Percentiles rank a stretch among this genome's conserved stretches.
phyloP scores from a whole-genome alignment of 2,797 vertebrate species.

The Delichon dasypus region DNA sequence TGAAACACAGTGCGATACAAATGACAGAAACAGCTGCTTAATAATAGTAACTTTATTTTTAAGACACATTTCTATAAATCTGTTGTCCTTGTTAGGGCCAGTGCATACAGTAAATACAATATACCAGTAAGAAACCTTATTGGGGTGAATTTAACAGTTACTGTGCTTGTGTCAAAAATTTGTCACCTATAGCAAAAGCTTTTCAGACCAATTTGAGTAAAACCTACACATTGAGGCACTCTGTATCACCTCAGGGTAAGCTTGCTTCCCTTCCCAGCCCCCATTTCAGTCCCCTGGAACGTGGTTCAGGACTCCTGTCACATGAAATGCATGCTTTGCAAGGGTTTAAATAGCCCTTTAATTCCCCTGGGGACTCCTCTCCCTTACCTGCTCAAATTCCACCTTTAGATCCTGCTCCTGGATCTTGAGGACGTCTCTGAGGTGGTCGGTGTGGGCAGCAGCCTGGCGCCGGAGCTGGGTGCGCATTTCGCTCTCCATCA shows the following conservation, averaged over 20 bases:
- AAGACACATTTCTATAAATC: not conserved
- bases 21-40: not conserved
- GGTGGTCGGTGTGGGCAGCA: slow-evolving; percentile 93
- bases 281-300: not conserved
- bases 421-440: slow-evolving; percentile 89
- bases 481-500: slow-evolving; percentile 97
- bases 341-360: not conserved
- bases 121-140: not conserved
- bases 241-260: not conserved
- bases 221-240: rapidly evolving
- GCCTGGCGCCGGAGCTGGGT: slow-evolving; percentile 96
- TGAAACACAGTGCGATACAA: slow-evolving; percentile 46
- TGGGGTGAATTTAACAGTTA: not conserved
- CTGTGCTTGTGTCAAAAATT: not conserved
- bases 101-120: not conserved
- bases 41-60: not conserved
- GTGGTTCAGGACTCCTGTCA: rapidly evolving
- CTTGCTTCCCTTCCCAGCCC: not conserved
- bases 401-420: slow-evolving; percentile 90
- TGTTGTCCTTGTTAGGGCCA: not conserved
- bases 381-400: slow-evolving; percentile 87
- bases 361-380: not conserved
- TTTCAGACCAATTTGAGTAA: not conserved
- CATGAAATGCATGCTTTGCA: rapidly evolving
- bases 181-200: not conserved